These are phyloP conservation scores for Candoia aspera DNA, from an alignment of 2,113 vertebrate genomes.

Conservation along the genomic window DNA sequence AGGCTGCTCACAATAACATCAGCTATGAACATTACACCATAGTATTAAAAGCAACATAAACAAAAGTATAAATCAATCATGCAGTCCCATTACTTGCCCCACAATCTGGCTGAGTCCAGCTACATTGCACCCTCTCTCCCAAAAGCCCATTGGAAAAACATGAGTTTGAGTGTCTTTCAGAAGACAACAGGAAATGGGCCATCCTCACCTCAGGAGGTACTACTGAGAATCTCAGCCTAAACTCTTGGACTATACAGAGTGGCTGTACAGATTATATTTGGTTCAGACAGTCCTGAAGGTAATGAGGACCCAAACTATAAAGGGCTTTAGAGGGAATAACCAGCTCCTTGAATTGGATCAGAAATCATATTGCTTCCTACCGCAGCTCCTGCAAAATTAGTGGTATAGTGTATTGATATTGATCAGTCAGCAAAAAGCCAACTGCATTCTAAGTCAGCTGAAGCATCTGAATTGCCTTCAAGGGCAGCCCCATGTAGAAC, in stretches of 20 bases:
- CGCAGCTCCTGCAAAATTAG: not conserved
- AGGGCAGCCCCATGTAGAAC: not conserved
- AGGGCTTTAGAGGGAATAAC: not conserved
- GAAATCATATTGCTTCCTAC: not conserved
- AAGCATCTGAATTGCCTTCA: not conserved
- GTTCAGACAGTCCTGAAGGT: not conserved
- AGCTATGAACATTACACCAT: not conserved
- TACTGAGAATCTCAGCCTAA: not conserved
- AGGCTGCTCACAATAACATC: not conserved
- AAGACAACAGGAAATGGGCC: not conserved
- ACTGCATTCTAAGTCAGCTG: not conserved
- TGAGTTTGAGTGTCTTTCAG: not conserved
- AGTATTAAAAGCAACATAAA: not conserved
- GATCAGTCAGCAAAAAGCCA: not conserved
- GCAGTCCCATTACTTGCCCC: not conserved
- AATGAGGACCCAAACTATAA: not conserved
- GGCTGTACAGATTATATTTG: not conserved
- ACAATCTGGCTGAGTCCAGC: not conserved
- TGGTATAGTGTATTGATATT: not conserved
- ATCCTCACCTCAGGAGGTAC: not conserved
- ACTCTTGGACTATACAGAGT: not conserved
- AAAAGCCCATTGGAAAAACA: not conserved
- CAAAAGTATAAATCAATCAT: not conserved
- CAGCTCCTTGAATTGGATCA: not conserved
- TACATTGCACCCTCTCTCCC: not conserved